A percentile compares a stretch with the other conserved stretches of the same genome.
phyloP scores from a whole-genome alignment of 2,113 vertebrate genomes.

The Fulica atra region DNA sequence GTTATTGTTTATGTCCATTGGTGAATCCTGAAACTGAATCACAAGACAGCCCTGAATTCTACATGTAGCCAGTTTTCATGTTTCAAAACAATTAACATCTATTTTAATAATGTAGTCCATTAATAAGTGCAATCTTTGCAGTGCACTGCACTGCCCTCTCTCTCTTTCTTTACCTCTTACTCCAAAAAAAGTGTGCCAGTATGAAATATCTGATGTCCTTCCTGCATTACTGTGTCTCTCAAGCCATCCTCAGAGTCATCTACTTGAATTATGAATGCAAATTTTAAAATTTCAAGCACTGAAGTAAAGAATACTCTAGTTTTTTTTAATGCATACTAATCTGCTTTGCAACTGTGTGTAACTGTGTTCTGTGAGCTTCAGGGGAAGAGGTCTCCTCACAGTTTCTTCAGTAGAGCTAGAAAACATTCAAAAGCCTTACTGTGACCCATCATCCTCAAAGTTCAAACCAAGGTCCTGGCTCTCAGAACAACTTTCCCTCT shows the following conservation, averaged over 20 bases:
- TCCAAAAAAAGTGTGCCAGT: not conserved
- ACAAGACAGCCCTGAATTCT: not conserved
- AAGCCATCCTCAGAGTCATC: not conserved
- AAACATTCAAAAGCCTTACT: not conserved
- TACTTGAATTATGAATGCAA: not conserved
- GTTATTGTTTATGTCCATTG: not conserved
- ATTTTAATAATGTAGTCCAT: not conserved
- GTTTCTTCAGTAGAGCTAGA: not conserved
- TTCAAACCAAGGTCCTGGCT: not conserved
- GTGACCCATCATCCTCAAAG: not conserved
- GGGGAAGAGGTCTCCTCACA: not conserved
- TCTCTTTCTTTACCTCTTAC: not conserved
- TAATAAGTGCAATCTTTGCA: not conserved
- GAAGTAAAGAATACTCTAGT: not conserved
- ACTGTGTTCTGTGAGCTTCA: not conserved
- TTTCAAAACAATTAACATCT: not conserved
- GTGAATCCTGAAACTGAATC: not conserved
- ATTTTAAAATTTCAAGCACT: not conserved
- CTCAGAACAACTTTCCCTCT: not conserved
- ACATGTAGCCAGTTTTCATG: not conserved
- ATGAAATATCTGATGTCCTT: not conserved
- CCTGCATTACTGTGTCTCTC: not conserved
- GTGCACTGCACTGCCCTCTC: not conserved
- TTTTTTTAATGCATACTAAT: not conserved
- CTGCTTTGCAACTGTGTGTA: not conserved